phyloP scores from a whole-genome alignment of 2,888 invertebrate species.

The Melanargia galathea region DNA sequence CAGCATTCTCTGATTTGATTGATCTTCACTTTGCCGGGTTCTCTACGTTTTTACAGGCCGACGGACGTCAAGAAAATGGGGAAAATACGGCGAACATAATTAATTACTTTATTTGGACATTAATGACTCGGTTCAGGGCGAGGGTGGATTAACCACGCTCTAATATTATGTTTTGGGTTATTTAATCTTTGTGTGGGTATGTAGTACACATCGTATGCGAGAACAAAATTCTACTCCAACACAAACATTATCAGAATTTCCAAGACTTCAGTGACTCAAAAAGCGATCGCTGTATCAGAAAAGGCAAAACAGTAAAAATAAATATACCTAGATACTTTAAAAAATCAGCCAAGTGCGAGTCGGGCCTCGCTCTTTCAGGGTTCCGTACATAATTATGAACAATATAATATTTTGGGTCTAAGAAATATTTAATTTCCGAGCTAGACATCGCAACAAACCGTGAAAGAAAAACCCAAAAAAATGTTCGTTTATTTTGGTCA shows the following conservation, averaged over 20 bases:
- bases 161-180: constrained; percentile 26
- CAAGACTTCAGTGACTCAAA: background rate
- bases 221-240: background rate
- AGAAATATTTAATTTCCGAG: too few species aligned
- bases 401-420: too few species aligned
- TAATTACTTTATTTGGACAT: constrained; percentile 82
- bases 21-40: constrained; percentile 67
- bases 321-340: constrained; percentile 51
- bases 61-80: constrained; percentile 71
- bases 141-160: constrained; percentile 70
- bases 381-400: too few species aligned
- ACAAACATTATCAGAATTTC: background rate
- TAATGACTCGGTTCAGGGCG: constrained; percentile 75
- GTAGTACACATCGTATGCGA: constrained; percentile 44
- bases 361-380: too few species aligned
- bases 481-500: too few species aligned
- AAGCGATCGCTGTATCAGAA: constrained; percentile 52
- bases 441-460: too few species aligned
- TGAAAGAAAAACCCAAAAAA: too few species aligned
- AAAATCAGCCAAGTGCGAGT: too few species aligned
- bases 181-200: constrained; percentile 20
- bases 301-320: constrained; percentile 58
- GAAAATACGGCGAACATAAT: constrained; percentile 74
- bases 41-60: constrained; percentile 70
- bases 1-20: constrained; percentile 74